phyloP scores from a whole-genome alignment of 2,113 vertebrate species.

The Vimba vimba region DNA sequence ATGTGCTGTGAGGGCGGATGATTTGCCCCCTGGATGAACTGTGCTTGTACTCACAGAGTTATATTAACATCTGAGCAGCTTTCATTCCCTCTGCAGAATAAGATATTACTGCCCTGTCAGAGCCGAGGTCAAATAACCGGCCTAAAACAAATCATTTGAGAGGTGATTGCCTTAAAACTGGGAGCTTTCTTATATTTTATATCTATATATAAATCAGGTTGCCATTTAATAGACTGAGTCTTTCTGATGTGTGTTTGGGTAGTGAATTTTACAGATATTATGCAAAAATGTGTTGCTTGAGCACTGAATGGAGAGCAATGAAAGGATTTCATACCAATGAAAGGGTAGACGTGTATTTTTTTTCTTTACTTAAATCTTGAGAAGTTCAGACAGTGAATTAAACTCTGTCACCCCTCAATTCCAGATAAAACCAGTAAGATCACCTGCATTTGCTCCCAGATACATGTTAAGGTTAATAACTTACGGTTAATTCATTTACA shows the following conservation, averaged over 20 bases:
- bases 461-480: not conserved
- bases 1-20: slow-evolving; percentile 12
- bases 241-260: not conserved
- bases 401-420: not conserved
- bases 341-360: too few relatives aligned
- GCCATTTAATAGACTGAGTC: not conserved
- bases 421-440: not conserved
- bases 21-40: slow-evolving; percentile 1
- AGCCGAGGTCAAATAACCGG: not conserved
- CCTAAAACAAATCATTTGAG: not conserved
- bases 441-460: not conserved
- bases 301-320: too few relatives aligned
- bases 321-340: too few relatives aligned
- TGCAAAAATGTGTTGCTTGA: too few relatives aligned
- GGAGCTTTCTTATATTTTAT: not conserved
- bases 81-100: slow-evolving; percentile 1
- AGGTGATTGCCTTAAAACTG: not conserved
- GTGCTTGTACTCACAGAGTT: slow-evolving; percentile 16
- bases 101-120: slow-evolving; percentile 1
- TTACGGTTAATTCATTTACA: not conserved
- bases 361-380: too few relatives aligned
- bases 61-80: slow-evolving; percentile 10
- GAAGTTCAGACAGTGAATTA: not conserved
- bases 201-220: not conserved
- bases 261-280: too few relatives aligned